These are phyloP conservation scores for Branchellion lobata DNA, from an alignment of 2,888 invertebrate genomes.

Conservation along the genomic window DNA sequence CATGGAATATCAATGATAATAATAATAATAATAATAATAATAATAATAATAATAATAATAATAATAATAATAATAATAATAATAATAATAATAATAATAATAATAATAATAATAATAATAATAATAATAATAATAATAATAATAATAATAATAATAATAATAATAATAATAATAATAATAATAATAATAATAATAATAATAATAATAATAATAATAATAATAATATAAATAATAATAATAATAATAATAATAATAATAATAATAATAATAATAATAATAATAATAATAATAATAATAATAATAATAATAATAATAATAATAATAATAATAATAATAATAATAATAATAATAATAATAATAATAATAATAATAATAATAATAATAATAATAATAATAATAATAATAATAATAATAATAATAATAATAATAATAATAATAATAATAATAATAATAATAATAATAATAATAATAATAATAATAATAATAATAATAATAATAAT, in stretches of 20 bases:
- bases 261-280: neutral
- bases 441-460: neutral
- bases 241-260: conserved; percentile 15
- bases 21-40: neutral
- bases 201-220: neutral
- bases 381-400: neutral
- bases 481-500: neutral
- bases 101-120: neutral
- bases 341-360: neutral
- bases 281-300: conserved; percentile 6
- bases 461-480: neutral
- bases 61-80: neutral
- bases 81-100: neutral
- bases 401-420: neutral
- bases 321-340: neutral
- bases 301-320: neutral
- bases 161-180: neutral
- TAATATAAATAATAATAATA: neutral
- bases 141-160: neutral
- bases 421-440: neutral
- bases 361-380: neutral
- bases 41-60: neutral
- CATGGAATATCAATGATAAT: neutral
- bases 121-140: neutral
- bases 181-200: neutral